Percentiles rank a stretch among this genome's conserved stretches.
phyloP scores from a whole-genome alignment of 2,888 invertebrate genomes.

The Drosophila pseudotakahashii region DNA sequence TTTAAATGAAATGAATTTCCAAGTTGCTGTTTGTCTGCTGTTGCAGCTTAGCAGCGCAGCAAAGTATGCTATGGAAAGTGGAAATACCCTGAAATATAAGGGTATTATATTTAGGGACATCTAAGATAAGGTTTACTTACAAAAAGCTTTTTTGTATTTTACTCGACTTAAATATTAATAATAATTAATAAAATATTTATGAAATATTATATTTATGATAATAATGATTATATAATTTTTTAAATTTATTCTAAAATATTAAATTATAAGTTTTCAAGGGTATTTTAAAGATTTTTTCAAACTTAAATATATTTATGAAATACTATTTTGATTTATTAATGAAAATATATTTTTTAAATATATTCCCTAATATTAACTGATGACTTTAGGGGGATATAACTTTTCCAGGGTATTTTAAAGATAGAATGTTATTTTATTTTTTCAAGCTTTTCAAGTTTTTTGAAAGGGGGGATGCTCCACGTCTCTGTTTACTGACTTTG shows the following conservation, averaged over 20 bases:
- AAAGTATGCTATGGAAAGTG: conserved; percentile 53
- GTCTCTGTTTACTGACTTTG: conserved; percentile 44
- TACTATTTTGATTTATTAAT: too few relatives aligned
- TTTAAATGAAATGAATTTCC: conserved; percentile 67
- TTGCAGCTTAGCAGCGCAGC: conserved; percentile 35
- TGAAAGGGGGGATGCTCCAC: neutral
- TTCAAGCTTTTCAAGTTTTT: neutral
- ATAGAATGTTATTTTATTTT: neutral
- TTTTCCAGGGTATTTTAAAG: neutral
- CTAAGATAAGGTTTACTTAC: too few relatives aligned
- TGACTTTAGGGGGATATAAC: too few relatives aligned
- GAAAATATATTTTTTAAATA: too few relatives aligned
- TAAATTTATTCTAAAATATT: too few relatives aligned
- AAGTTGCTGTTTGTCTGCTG: conserved; percentile 37
- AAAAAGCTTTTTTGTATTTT: too few relatives aligned
- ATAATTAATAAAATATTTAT: too few relatives aligned
- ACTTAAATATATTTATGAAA: too few relatives aligned
- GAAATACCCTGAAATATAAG: neutral
- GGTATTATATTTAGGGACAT: neutral
- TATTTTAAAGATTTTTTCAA: neutral
- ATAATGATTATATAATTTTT: too few relatives aligned
- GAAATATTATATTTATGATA: too few relatives aligned
- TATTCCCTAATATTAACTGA: too few relatives aligned
- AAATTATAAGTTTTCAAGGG: neutral
- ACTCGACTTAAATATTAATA: too few relatives aligned